Evolutionary conservation across 2,797 vertebrate genomes (phyloP).

Genomic region (Coilia nasus): DNA sequence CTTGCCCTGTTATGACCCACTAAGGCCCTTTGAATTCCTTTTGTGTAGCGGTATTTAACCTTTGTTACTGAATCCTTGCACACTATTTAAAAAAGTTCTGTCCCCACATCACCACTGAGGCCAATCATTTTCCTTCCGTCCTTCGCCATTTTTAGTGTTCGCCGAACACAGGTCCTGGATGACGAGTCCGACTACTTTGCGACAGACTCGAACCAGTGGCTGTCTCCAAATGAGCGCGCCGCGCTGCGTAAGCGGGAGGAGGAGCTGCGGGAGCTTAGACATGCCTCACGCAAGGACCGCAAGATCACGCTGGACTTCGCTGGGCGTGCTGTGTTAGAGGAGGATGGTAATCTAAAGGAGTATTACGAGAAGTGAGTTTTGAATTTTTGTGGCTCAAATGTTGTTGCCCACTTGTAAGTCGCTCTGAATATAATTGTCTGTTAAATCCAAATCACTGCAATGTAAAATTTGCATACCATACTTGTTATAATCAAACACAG

Average conservation of each 20-base stretch:
- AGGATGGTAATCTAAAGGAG: constrained; percentile 76
- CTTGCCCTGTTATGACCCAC: background rate
- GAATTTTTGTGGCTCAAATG: no score
- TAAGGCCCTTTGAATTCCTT: background rate
- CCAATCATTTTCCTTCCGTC: background rate
- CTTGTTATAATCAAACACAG: no score
- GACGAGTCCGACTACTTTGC: constrained; percentile 97
- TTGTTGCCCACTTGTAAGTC: no score
- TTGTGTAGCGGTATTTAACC: background rate
- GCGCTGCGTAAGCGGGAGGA: constrained; percentile 83
- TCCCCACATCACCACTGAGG: background rate
- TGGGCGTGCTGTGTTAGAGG: constrained; percentile 87
- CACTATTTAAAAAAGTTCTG: background rate
- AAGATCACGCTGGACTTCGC: constrained; percentile 95
- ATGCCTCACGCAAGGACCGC: constrained; percentile 83
- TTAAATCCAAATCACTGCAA: no score
- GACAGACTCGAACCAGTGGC: constrained; percentile 93
- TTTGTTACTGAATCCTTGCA: background rate
- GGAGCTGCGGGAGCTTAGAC: constrained; percentile 88
- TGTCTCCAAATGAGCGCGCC: constrained; percentile 86
- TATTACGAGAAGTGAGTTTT: constrained; percentile 86
- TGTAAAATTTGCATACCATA: no score
- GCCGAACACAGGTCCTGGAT: constrained; percentile 95
- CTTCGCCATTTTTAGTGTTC: constrained; percentile 73
- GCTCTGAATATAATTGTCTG: no score